These are phyloP conservation scores for Atractosteus spatula DNA, from an alignment of 2,113 vertebrate genomes.

Conservation along the genomic window DNA sequence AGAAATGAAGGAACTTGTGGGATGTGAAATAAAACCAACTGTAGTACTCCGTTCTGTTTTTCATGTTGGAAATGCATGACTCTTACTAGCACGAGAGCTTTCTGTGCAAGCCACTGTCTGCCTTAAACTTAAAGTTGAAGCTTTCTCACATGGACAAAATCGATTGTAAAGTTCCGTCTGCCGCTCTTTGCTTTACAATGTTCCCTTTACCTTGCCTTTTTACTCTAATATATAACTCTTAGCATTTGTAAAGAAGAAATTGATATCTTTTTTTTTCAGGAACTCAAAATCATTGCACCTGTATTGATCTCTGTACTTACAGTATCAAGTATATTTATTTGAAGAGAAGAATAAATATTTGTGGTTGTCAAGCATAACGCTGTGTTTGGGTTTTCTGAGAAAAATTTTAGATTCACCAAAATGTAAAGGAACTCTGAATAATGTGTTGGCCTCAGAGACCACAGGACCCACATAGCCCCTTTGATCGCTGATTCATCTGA, in stretches of 20 bases:
- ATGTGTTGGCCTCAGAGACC: too few species aligned
- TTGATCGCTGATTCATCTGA: too few species aligned
- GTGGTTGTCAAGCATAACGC: conserved; percentile 28
- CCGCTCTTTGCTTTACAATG: conserved; percentile 17
- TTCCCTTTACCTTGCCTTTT: not conserved
- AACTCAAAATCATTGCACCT: conserved; percentile 29
- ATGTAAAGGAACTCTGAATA: too few species aligned
- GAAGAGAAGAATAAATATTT: conserved; percentile 57
- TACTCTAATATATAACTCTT: conserved; percentile 8
- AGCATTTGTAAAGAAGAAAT: conserved; percentile 27
- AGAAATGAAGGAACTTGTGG: not conserved
- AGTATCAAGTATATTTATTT: conserved; percentile 64
- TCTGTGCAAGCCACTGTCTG: conserved; percentile 32
- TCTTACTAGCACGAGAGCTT: conserved; percentile 19
- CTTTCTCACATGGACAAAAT: conserved; percentile 18
- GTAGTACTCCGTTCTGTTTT: not conserved
- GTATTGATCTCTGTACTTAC: conserved; percentile 45
- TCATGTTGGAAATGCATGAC: conserved; percentile 25
- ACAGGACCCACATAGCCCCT: too few species aligned
- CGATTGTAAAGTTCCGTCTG: conserved; percentile 10
- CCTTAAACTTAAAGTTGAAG: conserved; percentile 37
- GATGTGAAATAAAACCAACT: not conserved
- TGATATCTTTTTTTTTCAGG: conserved; percentile 8
- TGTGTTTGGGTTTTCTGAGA: not conserved
- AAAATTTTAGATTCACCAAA: too few species aligned